Evolutionary conservation across 92 coral and sea anemone species (phyloP), one percentile per base, ranked within the genome.

Genomic region (Anthopleura xanthogrammica): DNA sequence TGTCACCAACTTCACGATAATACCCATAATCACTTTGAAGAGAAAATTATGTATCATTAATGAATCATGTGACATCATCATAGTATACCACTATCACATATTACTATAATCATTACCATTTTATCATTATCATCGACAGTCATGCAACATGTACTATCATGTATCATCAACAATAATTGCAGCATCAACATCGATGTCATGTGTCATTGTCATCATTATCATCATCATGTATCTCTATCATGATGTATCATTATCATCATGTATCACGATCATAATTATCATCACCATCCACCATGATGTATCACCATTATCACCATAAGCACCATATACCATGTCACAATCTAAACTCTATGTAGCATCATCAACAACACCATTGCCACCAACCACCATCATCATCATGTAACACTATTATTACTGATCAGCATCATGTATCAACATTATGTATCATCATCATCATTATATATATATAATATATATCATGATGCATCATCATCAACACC

Each of bases 1-100:
- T 48, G 1, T 82, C 19, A 40, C 87, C 90, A 72, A 83, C 88
- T 55, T 85, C 52, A n/a, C 97, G 91, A 64, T 74, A 16, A 77
- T 91, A 93, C 2, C 95, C 93, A 52, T 91, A 93, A 23, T 91
- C 95, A 77, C 97, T 93, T 1, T n/a, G n/a, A 62, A 20, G 70
- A n/a, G 29, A 62, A 62, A 62, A 8, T 4, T 62, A 29, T 29
- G 36, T 29, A 29, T 29, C 36, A 29, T 29, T 29, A 29, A 29
- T 29, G 36, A 20, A 23, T 20, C 70, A 62, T 62, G 16, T 54
- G 11, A 11, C 29, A 19, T 17, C 24, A n/a, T 60, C 23, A 58
- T 58, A 11, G 20, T 58, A 11, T 17, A 58, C 12, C 64, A 58
- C 16, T 16, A 17, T 29, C 36, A 29, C 36, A 29, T 29, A 29